Evolutionary conservation across 2,888 invertebrate genomes (phyloP), one percentile per base, ranked within the genome.

Genomic region (Reticulitermes lucifugus): DNA sequence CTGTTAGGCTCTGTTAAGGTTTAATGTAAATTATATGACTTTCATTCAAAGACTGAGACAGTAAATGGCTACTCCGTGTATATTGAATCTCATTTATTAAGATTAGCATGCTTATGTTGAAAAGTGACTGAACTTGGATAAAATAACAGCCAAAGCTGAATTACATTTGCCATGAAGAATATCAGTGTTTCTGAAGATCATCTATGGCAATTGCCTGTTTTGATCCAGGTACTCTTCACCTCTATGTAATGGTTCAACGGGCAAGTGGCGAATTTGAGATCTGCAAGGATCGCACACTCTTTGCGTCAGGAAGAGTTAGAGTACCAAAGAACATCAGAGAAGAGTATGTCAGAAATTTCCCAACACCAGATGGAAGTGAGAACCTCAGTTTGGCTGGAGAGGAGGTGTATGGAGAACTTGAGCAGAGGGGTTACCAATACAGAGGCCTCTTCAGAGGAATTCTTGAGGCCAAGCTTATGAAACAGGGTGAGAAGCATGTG

Each of bases 231-330:
- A 91, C 89, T 10, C 90, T 92, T 6, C 90, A 91, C 82, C 89
- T 91, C 86, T 87, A 89, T 35, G 88, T 91, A 29, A 89, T 89
- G 85, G 88, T 91, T 79, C 89, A 90, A 87, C 89, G 89, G 85
- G 89, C 89, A 22, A 89, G 88, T 83, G 90, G 90, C 25, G 89
- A 90, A 71, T 93, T 93, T 89, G 92, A 92, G 87, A 91, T 93
- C 46, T 89, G 89, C 73, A 91, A 92, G 88, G 90, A 90, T 73
- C 91, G 90, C 5, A 55, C 90, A 14, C 41, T 83, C 14, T 25
- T 83, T 22, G 83, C 79, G 0, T 84, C 73, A n/a, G 86, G 86
- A 14, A 83, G 73, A 51, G 83, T 86, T 14, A 83, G 59, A 43
- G 75, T 22, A 22, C 71, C 77, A 21, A 83, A 86, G 29, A 65